Evolutionary conservation across 1,140 invertebrate genomes (phyloP).

Genomic region (Coelopa frigida): DNA sequence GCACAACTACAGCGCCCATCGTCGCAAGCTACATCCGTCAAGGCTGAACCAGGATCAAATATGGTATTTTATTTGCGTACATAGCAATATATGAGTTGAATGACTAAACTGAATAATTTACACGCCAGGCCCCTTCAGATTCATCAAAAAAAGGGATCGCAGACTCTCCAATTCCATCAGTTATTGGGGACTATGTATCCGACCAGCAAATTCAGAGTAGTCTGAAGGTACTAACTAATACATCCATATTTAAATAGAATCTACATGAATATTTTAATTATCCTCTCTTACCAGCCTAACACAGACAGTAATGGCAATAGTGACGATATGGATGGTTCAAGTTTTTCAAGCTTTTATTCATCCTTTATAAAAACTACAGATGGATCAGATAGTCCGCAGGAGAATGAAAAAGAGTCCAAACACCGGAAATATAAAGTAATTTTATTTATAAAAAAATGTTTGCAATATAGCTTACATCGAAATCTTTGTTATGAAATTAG

Average conservation of each 20-base stretch:
- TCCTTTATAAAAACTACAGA: constrained; percentile 51
- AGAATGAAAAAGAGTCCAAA: constrained; percentile 35
- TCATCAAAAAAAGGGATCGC: constrained; percentile 50
- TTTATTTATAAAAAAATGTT: background rate
- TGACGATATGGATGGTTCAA: constrained; percentile 47
- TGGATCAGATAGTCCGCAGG: constrained; percentile 36
- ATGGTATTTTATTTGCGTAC: too few relatives aligned
- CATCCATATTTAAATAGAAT: background rate
- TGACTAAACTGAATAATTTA: constrained; percentile 1
- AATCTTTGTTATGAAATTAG: too few relatives aligned
- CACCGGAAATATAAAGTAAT: constrained; percentile 31
- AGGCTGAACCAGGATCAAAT: constrained; percentile 56
- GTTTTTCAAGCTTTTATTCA: constrained; percentile 51
- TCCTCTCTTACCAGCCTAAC: constrained; percentile 13
- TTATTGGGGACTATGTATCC: constrained; percentile 23
- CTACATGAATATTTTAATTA: background rate
- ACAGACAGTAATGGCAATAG: constrained; percentile 42
- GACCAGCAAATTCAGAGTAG: constrained; percentile 17
- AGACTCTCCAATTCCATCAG: constrained; percentile 44
- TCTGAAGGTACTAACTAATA: constrained; percentile 11
- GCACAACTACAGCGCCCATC: constrained; percentile 44
- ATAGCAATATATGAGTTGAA: too few relatives aligned
- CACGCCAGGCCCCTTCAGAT: constrained; percentile 46
- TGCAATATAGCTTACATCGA: background rate
- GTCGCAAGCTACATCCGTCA: constrained; percentile 55